Base-by-base conservation (phyloP, 1,140 invertebrate species). In the Hormaphis cornu region DNA sequence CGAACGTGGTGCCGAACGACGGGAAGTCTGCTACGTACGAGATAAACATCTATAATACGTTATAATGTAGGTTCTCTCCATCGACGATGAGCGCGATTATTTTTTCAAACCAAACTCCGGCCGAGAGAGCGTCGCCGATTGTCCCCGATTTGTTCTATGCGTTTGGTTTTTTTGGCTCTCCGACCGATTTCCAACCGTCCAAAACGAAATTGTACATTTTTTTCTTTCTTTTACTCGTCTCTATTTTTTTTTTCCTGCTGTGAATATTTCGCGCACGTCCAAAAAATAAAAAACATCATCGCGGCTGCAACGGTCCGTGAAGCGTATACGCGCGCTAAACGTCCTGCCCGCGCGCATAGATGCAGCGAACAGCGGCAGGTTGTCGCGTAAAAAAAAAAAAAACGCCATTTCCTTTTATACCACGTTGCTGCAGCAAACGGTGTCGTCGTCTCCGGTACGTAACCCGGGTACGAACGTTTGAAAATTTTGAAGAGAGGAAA, bases 381-480 rank as follows among this genome's bases (percentile, higher is more conserved):
- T n/a, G n/a, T n/a, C n/a, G n/a, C n/a, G n/a, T n/a, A n/a, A n/a
- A n/a, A n/a, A n/a, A n/a, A n/a, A n/a, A n/a, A 33, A 54, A 30
- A 54, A 54, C 52, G 52, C 52, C 52, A 35, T 54, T 54, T 54
- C 52, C 52, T 54, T 54, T 54, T 54, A 20, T 18, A n/a, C 1
- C 30, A 54, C 52, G n/a, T 6, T n/a, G n/a, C n/a, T n/a, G n/a
- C n/a, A n/a, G n/a, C n/a, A n/a, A n/a, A n/a, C n/a, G n/a, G n/a
- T n/a, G n/a, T n/a, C n/a, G n/a, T n/a, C n/a, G n/a, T n/a, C n/a
- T n/a, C n/a, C n/a, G n/a, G n/a, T n/a, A n/a, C n/a, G n/a, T n/a
- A n/a, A n/a, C n/a, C n/a, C n/a, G n/a, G n/a, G n/a, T n/a, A n/a
- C n/a, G n/a, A n/a, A n/a, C n/a, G n/a, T n/a, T n/a, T n/a, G n/a